Evolutionary conservation across 1,140 invertebrate genomes (phyloP).

Genomic region (Triops cancriformis): DNA sequence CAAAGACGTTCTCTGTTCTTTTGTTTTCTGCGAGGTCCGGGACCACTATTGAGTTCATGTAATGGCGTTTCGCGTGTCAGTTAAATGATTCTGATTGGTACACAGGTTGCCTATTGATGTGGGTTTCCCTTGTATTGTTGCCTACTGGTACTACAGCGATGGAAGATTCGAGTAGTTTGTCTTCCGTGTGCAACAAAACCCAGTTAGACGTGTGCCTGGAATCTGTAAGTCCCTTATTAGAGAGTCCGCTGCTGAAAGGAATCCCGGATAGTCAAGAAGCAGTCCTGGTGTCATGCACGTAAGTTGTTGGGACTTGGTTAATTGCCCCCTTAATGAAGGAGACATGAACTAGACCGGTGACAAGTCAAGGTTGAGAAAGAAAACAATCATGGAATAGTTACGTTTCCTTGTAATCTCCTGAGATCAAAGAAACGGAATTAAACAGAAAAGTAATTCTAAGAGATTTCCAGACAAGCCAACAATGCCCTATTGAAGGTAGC

Average conservation of each 20-base stretch:
- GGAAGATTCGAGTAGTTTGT: background rate
- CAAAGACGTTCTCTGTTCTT: background rate
- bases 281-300: constrained; percentile 23
- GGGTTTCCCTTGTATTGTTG: background rate
- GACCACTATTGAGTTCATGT: background rate
- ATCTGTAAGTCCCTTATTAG: constrained; percentile 23
- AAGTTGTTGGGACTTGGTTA: constrained; percentile 17
- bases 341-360: no score
- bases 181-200: constrained; percentile 21
- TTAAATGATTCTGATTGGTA: background rate
- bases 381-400: no score
- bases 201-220: constrained; percentile 23
- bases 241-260: constrained; percentile 27
- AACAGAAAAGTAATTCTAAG: no score
- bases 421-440: no score
- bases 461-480: no score
- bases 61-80: background rate
- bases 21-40: background rate
- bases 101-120: constrained; percentile 5
- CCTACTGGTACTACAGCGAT: no score
- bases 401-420: no score
- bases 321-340: background rate
- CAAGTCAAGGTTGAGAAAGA: no score
- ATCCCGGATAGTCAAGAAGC: constrained; percentile 26
- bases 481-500: no score